These are phyloP conservation scores for Pogoniulus pusillus DNA, from an alignment of 2,797 vertebrate genomes.

Conservation along the genomic window DNA sequence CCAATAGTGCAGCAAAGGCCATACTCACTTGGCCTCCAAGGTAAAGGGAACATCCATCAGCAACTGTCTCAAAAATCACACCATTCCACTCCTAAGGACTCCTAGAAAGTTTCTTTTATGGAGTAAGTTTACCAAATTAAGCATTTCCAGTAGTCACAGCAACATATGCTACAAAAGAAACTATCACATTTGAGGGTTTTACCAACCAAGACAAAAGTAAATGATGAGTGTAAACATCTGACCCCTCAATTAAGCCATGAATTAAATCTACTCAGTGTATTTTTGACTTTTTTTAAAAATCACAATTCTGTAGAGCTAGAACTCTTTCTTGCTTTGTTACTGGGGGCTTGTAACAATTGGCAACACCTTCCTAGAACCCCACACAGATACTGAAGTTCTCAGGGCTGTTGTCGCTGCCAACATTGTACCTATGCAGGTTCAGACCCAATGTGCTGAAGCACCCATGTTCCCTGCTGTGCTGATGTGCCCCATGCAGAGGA, in stretches of 20 bases:
- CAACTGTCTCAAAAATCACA: background rate
- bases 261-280: background rate
- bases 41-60: background rate
- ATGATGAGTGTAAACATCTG: background rate
- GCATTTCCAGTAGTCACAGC: background rate
- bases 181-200: background rate
- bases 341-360: background rate
- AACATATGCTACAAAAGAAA: background rate
- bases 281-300: background rate
- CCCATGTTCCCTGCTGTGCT: rapidly evolving
- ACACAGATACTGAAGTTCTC: background rate
- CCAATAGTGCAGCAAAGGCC: background rate
- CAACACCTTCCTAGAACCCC: background rate
- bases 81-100: background rate
- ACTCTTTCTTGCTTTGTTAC: background rate
- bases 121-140: background rate
- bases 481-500: rapidly evolving
- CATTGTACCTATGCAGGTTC: rapidly evolving
- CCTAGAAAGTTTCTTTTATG: background rate
- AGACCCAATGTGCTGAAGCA: background rate
- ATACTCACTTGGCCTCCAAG: background rate
- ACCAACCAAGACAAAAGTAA: background rate
- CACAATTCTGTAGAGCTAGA: background rate
- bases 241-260: background rate
- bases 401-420: background rate